Evolutionary conservation across 2,797 vertebrate species (phyloP).

Genomic region (Ataeniobius toweri): DNA sequence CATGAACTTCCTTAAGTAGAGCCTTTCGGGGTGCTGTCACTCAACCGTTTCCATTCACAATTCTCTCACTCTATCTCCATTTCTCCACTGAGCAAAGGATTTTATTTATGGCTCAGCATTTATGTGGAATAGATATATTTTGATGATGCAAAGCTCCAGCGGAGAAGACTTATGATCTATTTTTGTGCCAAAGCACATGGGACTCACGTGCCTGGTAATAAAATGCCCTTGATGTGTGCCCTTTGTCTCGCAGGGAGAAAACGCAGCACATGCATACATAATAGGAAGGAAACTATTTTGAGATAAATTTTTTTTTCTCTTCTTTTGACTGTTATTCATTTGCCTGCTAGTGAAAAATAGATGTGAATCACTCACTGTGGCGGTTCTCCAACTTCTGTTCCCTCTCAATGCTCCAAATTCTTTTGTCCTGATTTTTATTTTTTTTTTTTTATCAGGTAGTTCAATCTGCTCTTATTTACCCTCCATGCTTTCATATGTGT

Average conservation of each 20-base stretch:
- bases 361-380: slow-evolving; percentile 62
- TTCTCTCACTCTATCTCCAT: slow-evolving; percentile 29
- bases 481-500: slow-evolving; percentile 6
- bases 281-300: slow-evolving; percentile 64
- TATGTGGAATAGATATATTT: slow-evolving; percentile 61
- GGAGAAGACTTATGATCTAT: slow-evolving; percentile 65
- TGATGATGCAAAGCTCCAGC: slow-evolving; percentile 59
- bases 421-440: slow-evolving; percentile 45
- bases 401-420: slow-evolving; percentile 25
- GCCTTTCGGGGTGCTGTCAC: slow-evolving; percentile 43
- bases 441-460: background rate
- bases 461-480: slow-evolving; percentile 10
- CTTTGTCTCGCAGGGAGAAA: slow-evolving; percentile 61
- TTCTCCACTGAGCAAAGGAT: slow-evolving; percentile 32
- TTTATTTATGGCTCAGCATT: slow-evolving; percentile 70
- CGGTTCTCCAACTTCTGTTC: slow-evolving; percentile 58
- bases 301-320: slow-evolving; percentile 43
- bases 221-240: slow-evolving; percentile 67
- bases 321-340: slow-evolving; percentile 63
- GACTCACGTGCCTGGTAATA: slow-evolving; percentile 66
- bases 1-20: slow-evolving; percentile 58
- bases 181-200: slow-evolving; percentile 60
- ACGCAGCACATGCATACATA: slow-evolving; percentile 69
- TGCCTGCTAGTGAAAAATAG: slow-evolving; percentile 66
- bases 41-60: slow-evolving; percentile 57